Conservation (phyloP, 2,888 invertebrate genomes). For the Panorpa germanica region DNA sequence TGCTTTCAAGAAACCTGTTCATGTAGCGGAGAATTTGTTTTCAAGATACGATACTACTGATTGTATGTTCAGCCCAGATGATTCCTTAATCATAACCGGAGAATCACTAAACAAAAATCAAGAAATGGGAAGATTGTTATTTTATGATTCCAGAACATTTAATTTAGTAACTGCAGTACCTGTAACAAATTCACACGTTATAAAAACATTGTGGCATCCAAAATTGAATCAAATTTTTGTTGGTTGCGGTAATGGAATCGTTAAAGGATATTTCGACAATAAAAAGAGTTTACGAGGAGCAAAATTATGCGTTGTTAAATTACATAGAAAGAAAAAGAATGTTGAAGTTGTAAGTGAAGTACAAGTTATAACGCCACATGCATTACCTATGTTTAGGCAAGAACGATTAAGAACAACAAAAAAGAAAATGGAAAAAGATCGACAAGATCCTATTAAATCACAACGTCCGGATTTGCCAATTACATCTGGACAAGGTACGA, state of each 20-base stretch:
- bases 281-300: constrained; percentile 77
- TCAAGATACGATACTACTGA: constrained; percentile 74
- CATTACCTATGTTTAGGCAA: constrained; percentile 85
- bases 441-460: constrained; percentile 72
- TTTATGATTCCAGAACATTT: constrained; percentile 63
- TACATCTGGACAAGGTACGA: constrained; percentile 69
- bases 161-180: constrained; percentile 52
- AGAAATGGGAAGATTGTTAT: constrained; percentile 47
- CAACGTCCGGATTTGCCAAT: constrained; percentile 70
- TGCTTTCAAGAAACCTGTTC: constrained; percentile 58
- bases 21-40: constrained; percentile 47
- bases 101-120: constrained; percentile 53
- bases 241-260: constrained; percentile 76
- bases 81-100: constrained; percentile 73
- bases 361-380: constrained; percentile 92
- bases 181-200: constrained; percentile 63
- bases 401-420: constrained; percentile 75
- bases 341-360: constrained; percentile 77
- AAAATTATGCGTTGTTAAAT: constrained; percentile 71
- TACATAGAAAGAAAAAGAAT: constrained; percentile 56
- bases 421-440: constrained; percentile 80
- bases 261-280: constrained; percentile 83
- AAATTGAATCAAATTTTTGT: constrained; percentile 93
- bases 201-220: constrained; percentile 89
- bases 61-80: constrained; percentile 82